phyloP scores from a whole-genome alignment of 2,888 invertebrate genomes.

The Halictus ligatus region DNA sequence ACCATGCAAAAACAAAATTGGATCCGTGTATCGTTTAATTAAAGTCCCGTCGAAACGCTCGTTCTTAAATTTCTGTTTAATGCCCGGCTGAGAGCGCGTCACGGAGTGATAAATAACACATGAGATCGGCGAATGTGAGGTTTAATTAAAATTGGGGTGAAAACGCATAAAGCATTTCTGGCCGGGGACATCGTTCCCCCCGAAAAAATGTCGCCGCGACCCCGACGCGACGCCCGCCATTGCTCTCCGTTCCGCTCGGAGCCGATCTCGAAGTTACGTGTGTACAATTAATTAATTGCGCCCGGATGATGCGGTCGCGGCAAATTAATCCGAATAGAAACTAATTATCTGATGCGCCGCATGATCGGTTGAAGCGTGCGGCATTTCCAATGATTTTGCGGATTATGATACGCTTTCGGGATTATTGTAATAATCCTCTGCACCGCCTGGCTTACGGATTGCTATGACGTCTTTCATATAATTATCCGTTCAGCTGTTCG shows the following conservation, averaged over 20 bases:
- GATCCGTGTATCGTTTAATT: conserved; percentile 20
- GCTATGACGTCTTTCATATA: not conserved
- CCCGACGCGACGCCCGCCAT: not conserved
- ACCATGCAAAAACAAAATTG: not conserved
- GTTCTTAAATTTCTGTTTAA: conserved; percentile 38
- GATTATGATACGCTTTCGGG: not conserved
- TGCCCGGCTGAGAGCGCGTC: not conserved
- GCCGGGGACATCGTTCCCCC: not conserved
- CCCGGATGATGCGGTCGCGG: not conserved
- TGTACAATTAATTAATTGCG: conserved; percentile 34
- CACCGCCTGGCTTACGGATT: not conserved
- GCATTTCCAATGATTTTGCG: conserved; percentile 25
- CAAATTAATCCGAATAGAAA: conserved; percentile 41
- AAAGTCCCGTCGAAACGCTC: not conserved
- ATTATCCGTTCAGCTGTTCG: not conserved
- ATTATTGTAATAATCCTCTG: conserved; percentile 20
- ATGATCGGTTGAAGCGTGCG: not conserved
- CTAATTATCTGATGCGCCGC: conserved; percentile 42
- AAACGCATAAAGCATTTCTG: not conserved
- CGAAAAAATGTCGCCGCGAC: not conserved
- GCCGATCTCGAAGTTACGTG: not conserved
- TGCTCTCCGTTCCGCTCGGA: not conserved
- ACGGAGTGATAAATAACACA: conserved; percentile 7
- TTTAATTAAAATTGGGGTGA: conserved; percentile 22
- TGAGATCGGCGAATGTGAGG: not conserved